Evolutionary conservation across 2,888 invertebrate species (phyloP).

Genomic region (Cantharis rustica): DNA sequence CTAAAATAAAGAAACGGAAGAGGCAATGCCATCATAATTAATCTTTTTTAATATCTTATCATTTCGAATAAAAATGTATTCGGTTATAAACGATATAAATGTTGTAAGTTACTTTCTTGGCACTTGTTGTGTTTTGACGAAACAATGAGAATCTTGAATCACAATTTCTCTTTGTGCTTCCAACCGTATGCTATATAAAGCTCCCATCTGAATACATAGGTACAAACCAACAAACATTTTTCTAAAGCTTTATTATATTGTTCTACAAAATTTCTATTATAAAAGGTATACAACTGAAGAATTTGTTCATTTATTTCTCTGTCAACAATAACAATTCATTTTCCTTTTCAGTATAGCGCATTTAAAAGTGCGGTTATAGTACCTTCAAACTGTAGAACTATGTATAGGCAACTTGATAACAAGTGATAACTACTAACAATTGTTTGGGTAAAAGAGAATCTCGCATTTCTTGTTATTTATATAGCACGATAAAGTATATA

Average conservation of each 20-base stretch:
- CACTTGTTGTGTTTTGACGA: neutral
- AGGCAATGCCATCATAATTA: neutral
- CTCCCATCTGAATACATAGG: constrained; percentile 9
- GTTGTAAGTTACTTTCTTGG: neutral
- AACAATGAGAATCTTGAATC: constrained; percentile 9
- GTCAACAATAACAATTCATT: constrained; percentile 1
- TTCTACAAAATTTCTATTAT: constrained; percentile 8
- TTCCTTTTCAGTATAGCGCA: neutral
- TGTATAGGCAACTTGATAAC: neutral
- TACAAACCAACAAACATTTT: constrained; percentile 9
- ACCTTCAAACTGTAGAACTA: neutral
- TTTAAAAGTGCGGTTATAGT: neutral
- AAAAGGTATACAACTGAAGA: constrained; percentile 6
- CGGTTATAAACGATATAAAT: neutral
- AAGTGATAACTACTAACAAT: neutral
- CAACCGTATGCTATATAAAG: constrained; percentile 12
- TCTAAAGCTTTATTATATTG: constrained; percentile 12
- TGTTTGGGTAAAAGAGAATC: neutral
- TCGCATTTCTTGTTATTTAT: neutral
- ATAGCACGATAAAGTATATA: neutral
- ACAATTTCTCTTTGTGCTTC: constrained; percentile 13
- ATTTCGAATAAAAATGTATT: neutral
- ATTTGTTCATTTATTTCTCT: constrained; percentile 14
- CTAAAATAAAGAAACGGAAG: neutral
- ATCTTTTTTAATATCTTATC: neutral